phyloP scores from a whole-genome alignment of 2,113 vertebrate species.

The Lophochroa leadbeateri region DNA sequence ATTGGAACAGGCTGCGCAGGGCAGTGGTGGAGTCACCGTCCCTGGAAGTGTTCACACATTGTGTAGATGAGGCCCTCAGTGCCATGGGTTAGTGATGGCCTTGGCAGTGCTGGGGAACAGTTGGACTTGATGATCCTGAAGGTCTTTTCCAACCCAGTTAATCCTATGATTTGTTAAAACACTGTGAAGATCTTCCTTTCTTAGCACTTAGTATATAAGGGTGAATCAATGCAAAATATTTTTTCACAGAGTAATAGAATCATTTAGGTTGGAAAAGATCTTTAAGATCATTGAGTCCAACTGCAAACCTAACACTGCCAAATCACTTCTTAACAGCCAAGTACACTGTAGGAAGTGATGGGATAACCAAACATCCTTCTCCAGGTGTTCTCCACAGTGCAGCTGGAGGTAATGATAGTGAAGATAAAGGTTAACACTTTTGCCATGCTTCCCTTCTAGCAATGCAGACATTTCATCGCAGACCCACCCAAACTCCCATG shows the following conservation, averaged over 20 bases:
- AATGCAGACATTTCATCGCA: not conserved
- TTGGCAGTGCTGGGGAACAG: not conserved
- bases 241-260: not conserved
- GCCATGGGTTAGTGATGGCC: not conserved
- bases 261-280: not conserved
- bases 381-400: not conserved
- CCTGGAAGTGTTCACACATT: not conserved
- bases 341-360: not conserved
- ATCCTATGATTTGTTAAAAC: not conserved
- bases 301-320: not conserved
- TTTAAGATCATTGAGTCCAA: not conserved
- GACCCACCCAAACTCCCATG: not conserved
- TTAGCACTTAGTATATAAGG: not conserved
- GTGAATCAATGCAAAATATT: not conserved
- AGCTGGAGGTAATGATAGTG: accelerated
- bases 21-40: not conserved
- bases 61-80: not conserved
- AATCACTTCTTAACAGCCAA: not conserved
- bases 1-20: not conserved
- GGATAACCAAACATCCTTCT: not conserved
- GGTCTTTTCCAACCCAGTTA: not conserved
- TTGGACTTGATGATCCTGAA: not conserved
- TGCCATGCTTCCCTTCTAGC: not conserved
- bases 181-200: not conserved
- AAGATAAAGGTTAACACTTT: not conserved